These are phyloP conservation scores for Pachyuromys duprasi DNA, from an alignment of 2,797 vertebrate genomes.

Conservation along the genomic window DNA sequence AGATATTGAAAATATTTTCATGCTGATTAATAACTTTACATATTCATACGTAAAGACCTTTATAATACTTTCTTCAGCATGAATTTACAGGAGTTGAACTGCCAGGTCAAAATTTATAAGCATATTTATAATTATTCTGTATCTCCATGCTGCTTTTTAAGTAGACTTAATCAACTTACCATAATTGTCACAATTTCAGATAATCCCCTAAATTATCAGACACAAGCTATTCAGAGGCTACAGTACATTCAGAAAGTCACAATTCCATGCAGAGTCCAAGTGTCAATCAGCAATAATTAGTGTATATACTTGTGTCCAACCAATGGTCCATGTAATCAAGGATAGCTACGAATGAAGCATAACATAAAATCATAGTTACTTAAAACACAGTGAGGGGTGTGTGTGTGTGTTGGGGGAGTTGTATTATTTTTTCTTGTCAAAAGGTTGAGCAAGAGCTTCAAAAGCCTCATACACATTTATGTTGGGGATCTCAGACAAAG, in stretches of 20 bases:
- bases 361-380: not conserved
- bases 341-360: not conserved
- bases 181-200: slow-evolving; percentile 27
- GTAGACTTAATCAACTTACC: not conserved
- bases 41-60: not conserved
- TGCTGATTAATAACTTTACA: slow-evolving; percentile 19
- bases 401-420: not conserved
- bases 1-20: not conserved
- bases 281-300: not conserved
- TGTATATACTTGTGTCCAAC: not conserved
- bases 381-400: not conserved
- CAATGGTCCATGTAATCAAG: not conserved
- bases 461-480: not conserved
- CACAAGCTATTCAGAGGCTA: not conserved
- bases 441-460: not conserved
- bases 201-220: slow-evolving; percentile 44
- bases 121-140: not conserved
- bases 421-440: no score
- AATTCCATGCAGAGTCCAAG: not conserved
- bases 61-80: slow-evolving; percentile 10
- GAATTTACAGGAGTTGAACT: not conserved
- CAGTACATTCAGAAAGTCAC: not conserved
- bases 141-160: not conserved
- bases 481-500: not conserved
- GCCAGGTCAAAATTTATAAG: not conserved